A percentile compares a stretch with the other conserved stretches of the same genome.
Evolutionary conservation across 2,888 invertebrate genomes (phyloP).

Genomic region (Polydrusus cervinus): DNA sequence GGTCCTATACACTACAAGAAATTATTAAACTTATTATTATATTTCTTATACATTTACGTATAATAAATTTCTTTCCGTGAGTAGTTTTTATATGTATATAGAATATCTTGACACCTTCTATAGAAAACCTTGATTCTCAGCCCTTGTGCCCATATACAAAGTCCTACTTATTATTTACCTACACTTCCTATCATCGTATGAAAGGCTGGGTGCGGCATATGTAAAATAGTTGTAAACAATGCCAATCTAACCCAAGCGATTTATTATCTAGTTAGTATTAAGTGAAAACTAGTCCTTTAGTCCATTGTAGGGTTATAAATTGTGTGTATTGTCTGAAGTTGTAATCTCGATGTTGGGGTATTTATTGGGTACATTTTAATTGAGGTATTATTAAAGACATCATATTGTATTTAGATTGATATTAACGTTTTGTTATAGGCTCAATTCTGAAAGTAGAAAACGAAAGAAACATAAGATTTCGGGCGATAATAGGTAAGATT

Average conservation of each 20-base stretch:
- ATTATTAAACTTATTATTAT: too few relatives aligned
- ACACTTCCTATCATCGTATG: not conserved
- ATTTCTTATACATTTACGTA: too few relatives aligned
- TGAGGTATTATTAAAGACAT: not conserved
- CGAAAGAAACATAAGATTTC: not conserved
- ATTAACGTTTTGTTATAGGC: not conserved
- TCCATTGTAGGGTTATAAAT: not conserved
- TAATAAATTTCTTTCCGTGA: too few relatives aligned
- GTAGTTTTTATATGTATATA: too few relatives aligned
- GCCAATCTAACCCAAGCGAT: not conserved
- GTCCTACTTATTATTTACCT: too few relatives aligned
- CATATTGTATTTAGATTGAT: not conserved
- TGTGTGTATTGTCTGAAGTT: not conserved
- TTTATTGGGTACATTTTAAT: conserved; percentile 3
- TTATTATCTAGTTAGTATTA: not conserved
- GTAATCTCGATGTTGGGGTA: not conserved
- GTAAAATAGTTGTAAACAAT: not conserved
- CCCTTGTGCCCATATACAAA: too few relatives aligned
- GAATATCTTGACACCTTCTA: too few relatives aligned
- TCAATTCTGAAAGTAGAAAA: not conserved
- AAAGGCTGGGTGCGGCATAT: not conserved
- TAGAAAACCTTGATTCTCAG: too few relatives aligned
- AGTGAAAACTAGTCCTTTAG: not conserved
- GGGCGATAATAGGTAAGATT: too few relatives aligned
- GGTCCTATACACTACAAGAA: too few relatives aligned